A percentile compares a stretch with the other conserved stretches of the same genome.
phyloP scores from a whole-genome alignment of 2,797 vertebrate species.

The Girardinus metallicus region DNA sequence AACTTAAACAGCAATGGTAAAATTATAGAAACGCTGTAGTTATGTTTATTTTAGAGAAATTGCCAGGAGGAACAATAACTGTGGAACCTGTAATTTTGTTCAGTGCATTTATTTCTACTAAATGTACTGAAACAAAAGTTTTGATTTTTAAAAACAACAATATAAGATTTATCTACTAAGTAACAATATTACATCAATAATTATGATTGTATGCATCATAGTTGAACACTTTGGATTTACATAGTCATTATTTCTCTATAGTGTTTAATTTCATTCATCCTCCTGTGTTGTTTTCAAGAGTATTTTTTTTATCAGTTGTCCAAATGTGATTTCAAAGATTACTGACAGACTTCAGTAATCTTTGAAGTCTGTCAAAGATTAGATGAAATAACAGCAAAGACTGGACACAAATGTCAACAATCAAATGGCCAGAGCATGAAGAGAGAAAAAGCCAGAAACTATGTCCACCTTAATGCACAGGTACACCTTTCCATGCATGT shows the following conservation, averaged over 20 bases:
- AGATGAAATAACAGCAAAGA: constrained; percentile 50
- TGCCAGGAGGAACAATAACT: neutral
- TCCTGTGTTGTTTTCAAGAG: constrained; percentile 19
- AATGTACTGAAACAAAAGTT: neutral
- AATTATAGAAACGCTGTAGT: neutral
- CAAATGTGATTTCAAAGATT: constrained; percentile 54
- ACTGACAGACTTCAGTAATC: constrained; percentile 34
- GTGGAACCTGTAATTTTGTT: neutral
- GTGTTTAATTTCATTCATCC: constrained; percentile 13
- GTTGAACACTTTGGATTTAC: neutral
- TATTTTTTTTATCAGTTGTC: constrained; percentile 28
- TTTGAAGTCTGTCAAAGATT: constrained; percentile 10
- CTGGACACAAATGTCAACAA: constrained; percentile 10
- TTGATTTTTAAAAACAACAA: neutral
- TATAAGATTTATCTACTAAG: neutral
- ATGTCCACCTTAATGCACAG: constrained; percentile 17
- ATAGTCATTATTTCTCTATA: neutral
- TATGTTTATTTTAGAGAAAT: neutral
- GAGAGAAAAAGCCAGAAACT: neutral
- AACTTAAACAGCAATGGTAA: neutral
- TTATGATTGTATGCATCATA: neutral
- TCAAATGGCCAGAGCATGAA: constrained; percentile 22
- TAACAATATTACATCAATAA: neutral
- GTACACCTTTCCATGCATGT: constrained; percentile 11
- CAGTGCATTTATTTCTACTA: neutral